Evolutionary conservation across 2,113 vertebrate species (phyloP).

Genomic region (Coracopsis vasa): DNA sequence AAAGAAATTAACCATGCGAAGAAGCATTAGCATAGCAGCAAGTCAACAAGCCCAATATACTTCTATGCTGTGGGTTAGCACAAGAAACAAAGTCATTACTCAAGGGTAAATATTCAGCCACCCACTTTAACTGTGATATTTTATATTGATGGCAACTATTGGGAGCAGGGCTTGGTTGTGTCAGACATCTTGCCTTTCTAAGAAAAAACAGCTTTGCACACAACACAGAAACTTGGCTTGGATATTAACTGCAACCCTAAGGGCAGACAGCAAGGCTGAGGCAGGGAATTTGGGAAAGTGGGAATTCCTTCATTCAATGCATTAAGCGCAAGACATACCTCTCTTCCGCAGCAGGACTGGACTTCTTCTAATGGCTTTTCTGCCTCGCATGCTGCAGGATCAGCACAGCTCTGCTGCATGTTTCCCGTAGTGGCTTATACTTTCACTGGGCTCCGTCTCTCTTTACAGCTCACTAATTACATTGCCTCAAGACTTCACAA

Average conservation of each 20-base stretch:
- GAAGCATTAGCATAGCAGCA: neutral
- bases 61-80: neutral
- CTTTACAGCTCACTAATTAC: neutral
- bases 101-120: neutral
- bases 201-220: neutral
- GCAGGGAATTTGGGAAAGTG: neutral
- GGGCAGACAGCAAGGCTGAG: neutral
- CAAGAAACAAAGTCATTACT: neutral
- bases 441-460: neutral
- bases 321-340: neutral
- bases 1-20: neutral
- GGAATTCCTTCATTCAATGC: rapidly evolving
- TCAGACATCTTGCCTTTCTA: neutral
- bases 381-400: neutral
- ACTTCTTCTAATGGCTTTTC: neutral
- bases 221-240: neutral
- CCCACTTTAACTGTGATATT: neutral
- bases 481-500: neutral
- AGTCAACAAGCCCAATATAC: neutral
- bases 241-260: neutral
- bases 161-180: neutral
- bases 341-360: neutral
- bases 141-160: rapidly evolving
- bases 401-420: neutral
- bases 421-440: neutral